Percentiles rank a stretch among this genome's conserved stretches.
phyloP scores from a whole-genome alignment of 2,113 vertebrate species.

The Otis tarda region DNA sequence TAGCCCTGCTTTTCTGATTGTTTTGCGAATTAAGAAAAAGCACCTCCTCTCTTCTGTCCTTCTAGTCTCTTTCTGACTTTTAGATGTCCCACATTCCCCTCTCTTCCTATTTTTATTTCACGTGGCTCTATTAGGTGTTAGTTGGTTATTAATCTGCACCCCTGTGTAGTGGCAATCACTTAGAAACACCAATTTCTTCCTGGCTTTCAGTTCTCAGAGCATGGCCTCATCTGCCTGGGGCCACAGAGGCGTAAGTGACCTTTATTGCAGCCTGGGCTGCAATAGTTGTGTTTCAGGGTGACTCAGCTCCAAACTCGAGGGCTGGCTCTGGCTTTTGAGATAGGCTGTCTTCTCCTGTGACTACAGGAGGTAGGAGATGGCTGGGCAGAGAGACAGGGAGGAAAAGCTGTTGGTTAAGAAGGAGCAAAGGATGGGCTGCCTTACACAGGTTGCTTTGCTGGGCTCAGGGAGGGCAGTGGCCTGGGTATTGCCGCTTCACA shows the following conservation, averaged over 20 bases:
- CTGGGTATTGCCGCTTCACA: too few relatives aligned
- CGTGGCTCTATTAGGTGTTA: neutral
- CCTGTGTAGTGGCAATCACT: neutral
- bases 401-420: neutral
- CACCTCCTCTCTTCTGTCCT: neutral
- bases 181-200: neutral
- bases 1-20: neutral
- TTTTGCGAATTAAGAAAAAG: neutral
- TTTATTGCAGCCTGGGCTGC: neutral
- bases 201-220: neutral
- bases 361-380: rapidly evolving
- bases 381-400: neutral
- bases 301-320: neutral
- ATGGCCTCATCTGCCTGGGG: neutral
- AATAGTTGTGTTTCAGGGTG: neutral
- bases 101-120: neutral
- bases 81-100: neutral
- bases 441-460: neutral
- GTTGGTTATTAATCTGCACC: neutral
- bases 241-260: neutral
- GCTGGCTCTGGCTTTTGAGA: neutral
- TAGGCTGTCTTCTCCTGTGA: neutral
- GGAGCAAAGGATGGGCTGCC: neutral
- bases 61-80: neutral
- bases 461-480: neutral